Evolutionary conservation across 2,797 vertebrate genomes (phyloP).

Genomic region (Anas capensis): DNA sequence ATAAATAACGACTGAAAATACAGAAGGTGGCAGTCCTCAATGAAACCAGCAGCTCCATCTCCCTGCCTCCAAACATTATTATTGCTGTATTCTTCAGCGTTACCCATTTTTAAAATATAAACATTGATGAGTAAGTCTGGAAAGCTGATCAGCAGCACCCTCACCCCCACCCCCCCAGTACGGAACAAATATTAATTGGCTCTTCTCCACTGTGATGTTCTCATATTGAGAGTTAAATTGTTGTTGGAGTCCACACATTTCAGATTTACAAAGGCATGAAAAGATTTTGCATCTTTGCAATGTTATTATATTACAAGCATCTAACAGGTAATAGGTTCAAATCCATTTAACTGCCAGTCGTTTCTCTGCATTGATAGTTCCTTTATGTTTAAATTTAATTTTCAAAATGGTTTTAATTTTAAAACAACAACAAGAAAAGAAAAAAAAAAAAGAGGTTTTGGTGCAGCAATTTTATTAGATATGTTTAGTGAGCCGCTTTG

Average conservation of each 20-base stretch:
- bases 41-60: not conserved
- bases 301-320: not conserved
- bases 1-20: rapidly evolving
- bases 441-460: not conserved
- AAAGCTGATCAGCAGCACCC: not conserved
- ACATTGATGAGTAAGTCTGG: not conserved
- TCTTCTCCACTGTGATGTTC: not conserved
- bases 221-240: not conserved
- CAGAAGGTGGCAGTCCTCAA: not conserved
- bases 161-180: not conserved
- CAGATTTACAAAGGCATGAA: not conserved
- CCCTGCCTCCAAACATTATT: not conserved
- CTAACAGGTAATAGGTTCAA: not conserved
- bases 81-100: not conserved
- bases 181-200: not conserved
- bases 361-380: not conserved
- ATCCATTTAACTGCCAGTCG: not conserved
- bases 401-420: not conserved
- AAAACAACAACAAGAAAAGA: not conserved
- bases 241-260: not conserved
- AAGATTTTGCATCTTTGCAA: not conserved
- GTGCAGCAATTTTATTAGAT: not conserved
- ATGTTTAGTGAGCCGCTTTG: not conserved
- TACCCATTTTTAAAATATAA: not conserved
- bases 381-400: not conserved